Base-by-base conservation (phyloP, 2,113 vertebrate species). In the Heteronetta atricapilla region DNA sequence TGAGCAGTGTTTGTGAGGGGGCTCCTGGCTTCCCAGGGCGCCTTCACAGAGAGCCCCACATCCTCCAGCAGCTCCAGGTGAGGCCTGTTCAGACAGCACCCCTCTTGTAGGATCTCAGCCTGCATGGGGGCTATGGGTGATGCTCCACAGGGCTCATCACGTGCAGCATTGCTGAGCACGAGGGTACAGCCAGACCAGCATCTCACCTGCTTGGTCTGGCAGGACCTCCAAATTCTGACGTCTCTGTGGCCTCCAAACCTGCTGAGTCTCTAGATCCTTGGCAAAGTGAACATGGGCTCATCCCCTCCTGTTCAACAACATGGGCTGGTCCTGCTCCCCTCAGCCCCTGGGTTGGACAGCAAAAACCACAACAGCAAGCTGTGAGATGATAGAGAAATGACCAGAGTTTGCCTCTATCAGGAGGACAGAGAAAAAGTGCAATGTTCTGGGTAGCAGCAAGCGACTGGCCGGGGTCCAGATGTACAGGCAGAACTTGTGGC, bases 181-280 rank as follows among this genome's bases (percentile, higher is more conserved):
- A 77, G 7, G 20, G 23, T 38, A 44, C 55, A 69, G 10, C 5
- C 8, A 56, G 62, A 52, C 21, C 0, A 1, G 23, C 16, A 2
- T 4, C 13, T 42, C 25, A 38, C 31, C 26, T 60, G 26, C 36
- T 29, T 77, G 11, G 46, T 52, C 29, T 3, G 1, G 22, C 23
- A 77, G 28, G 8, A 55, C 14, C 14, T 50, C 25, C 18, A 78
- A 13, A 20, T 90, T 90, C 46, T 62, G 11, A 56, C 34, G 26
- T 58, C 34, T 28, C 36, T 38, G 56, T 58, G 36, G 31, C 62
- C 20, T 50, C 18, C n/a, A 78, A 86, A 63, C 26, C 46, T 77
- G 56, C 28, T 31, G 42, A 75, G 64, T 29, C 17, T 29, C 20
- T 1, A 1, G 18, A 73, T 55, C 21, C 63, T 87, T 1, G 7